Percentiles rank a stretch among this genome's conserved stretches.
phyloP scores from a whole-genome alignment of 2,113 vertebrate genomes.

The Romanogobio albipinnatus region DNA sequence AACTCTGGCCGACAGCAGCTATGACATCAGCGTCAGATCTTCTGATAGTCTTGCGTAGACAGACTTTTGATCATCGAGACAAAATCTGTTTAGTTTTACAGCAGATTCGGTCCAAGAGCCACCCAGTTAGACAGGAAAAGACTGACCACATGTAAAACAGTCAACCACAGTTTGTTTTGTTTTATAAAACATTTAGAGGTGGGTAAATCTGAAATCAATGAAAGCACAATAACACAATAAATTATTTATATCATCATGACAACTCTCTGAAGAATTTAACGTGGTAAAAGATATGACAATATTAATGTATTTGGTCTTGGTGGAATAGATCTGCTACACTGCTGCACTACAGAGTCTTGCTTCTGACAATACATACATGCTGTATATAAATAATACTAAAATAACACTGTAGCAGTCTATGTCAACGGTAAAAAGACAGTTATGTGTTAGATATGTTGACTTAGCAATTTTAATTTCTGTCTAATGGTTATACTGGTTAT shows the following conservation, averaged over 20 bases:
- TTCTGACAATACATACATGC: no score
- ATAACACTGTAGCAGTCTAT: background rate
- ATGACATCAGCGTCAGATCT: conserved; percentile 12
- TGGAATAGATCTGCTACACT: no score
- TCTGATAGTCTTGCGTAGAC: background rate
- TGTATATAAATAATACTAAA: background rate
- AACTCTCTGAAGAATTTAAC: no score
- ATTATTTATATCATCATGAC: no score
- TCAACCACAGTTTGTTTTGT: background rate
- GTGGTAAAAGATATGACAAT: no score
- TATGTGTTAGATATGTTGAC: background rate
- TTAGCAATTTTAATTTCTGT: no score
- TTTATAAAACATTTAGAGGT: conserved; percentile 2
- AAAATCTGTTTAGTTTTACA: background rate
- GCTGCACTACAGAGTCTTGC: no score
- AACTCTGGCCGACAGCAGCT: conserved; percentile 9
- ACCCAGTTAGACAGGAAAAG: background rate
- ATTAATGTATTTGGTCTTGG: no score
- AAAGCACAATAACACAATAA: background rate
- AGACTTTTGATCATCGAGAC: conserved; percentile 2
- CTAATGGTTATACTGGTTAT: no score
- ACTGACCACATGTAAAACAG: background rate
- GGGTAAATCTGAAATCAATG: conserved; percentile 3
- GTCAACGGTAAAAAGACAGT: background rate
- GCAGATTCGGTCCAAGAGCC: background rate